phyloP scores from a whole-genome alignment of 2,888 invertebrate genomes.

The Luperina testacea region DNA sequence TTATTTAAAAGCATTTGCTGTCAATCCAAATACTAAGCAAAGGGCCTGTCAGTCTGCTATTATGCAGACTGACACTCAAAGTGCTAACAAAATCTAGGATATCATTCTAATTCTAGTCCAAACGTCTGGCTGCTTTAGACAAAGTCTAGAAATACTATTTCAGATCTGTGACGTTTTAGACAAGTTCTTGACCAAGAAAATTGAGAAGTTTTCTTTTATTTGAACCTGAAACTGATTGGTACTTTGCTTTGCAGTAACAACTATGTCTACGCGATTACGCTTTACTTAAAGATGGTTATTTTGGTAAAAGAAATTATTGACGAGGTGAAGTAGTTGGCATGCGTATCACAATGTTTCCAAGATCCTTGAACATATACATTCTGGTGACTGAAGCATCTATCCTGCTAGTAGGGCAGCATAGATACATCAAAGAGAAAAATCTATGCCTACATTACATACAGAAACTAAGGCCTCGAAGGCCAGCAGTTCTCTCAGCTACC shows the following conservation, averaged over 20 bases:
- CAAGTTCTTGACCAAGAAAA: constrained; percentile 37
- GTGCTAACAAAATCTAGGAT: constrained; percentile 48
- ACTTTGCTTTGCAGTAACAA: background rate
- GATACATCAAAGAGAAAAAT: background rate
- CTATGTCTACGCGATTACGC: no score
- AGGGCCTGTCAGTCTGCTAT: constrained; percentile 33
- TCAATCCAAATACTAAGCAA: constrained; percentile 47
- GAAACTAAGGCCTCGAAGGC: background rate
- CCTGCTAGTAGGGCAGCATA: background rate
- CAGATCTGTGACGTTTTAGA: constrained; percentile 39
- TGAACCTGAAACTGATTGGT: constrained; percentile 6
- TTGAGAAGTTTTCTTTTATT: constrained; percentile 18
- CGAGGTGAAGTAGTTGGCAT: background rate
- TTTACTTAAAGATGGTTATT: background rate
- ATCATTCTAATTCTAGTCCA: constrained; percentile 40
- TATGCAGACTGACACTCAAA: constrained; percentile 5
- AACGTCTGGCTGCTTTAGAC: constrained; percentile 24
- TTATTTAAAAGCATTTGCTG: constrained; percentile 46
- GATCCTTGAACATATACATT: background rate
- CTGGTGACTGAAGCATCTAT: background rate
- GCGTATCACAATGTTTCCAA: background rate
- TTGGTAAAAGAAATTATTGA: background rate
- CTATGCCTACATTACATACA: background rate
- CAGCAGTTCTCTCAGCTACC: background rate
- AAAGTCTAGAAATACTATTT: constrained; percentile 42